Evolutionary conservation across 2,888 invertebrate species (phyloP).

Genomic region (Cyclophora punctaria): DNA sequence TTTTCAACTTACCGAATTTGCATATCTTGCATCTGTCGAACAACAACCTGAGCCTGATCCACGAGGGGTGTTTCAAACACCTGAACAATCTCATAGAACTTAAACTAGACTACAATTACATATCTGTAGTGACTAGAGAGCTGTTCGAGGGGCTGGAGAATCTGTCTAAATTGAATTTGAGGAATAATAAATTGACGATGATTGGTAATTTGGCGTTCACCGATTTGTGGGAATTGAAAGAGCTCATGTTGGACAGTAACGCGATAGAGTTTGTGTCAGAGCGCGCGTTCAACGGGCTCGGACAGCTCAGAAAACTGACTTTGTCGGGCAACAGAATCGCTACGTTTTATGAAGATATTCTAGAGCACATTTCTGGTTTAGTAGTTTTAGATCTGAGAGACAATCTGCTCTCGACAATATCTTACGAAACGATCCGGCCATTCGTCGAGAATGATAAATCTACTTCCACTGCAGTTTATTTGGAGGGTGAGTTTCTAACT

Average conservation of each 20-base stretch:
- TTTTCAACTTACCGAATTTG: conserved; percentile 82
- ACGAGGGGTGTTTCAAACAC: conserved; percentile 88
- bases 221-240: conserved; percentile 82
- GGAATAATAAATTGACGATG: conserved; percentile 83
- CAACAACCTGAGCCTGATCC: conserved; percentile 88
- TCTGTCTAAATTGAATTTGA: conserved; percentile 82
- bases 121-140: conserved; percentile 84
- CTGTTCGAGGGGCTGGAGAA: conserved; percentile 84
- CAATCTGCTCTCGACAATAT: conserved; percentile 84
- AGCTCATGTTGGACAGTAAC: conserved; percentile 81
- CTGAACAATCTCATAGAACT: conserved; percentile 84
- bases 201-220: conserved; percentile 87
- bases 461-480: conserved; percentile 80
- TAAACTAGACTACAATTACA: conserved; percentile 84
- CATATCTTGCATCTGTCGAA: conserved; percentile 86
- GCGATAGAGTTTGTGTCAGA: conserved; percentile 82
- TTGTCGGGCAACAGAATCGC: conserved; percentile 84
- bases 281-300: conserved; percentile 84
- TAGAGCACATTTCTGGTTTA: conserved; percentile 81
- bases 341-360: conserved; percentile 80
- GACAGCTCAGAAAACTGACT: conserved; percentile 80
- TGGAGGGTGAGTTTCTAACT: conserved; percentile 80
- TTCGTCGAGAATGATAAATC: conserved; percentile 85
- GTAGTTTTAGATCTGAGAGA: conserved; percentile 83
- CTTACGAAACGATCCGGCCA: conserved; percentile 83